Percentiles rank a stretch among this genome's conserved stretches.
phyloP scores from a whole-genome alignment of 2,888 invertebrate genomes.

The Meteorus cinctellus region DNA sequence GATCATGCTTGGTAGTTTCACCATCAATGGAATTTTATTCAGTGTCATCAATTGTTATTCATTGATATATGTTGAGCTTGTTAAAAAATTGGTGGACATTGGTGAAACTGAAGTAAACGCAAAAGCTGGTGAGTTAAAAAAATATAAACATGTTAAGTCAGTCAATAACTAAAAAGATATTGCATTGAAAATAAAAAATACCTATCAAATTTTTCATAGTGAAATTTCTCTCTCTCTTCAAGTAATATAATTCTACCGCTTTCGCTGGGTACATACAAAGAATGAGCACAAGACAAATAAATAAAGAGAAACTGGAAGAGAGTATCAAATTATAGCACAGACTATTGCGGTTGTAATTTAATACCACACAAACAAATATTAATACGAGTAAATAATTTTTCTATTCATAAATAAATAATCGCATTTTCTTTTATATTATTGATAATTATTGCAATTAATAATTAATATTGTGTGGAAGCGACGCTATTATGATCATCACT shows the following conservation, averaged over 20 bases:
- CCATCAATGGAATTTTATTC: conserved; percentile 92
- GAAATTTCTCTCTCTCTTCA: too few relatives aligned
- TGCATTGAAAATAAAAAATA: conserved; percentile 4
- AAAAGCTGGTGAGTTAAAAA: conserved; percentile 83
- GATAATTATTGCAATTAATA: conserved; percentile 29
- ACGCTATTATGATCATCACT: conserved; percentile 37
- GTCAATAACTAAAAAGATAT: not conserved
- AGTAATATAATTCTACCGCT: not conserved
- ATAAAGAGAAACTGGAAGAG: not conserved
- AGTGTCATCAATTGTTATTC: conserved; percentile 94
- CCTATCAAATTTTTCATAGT: too few relatives aligned
- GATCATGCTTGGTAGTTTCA: conserved; percentile 88
- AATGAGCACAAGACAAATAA: not conserved
- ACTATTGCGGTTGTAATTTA: conserved; percentile 11
- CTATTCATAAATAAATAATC: not conserved
- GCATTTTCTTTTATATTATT: not conserved
- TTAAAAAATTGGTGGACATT: conserved; percentile 78
- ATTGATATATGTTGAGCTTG: conserved; percentile 83
- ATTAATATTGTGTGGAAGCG: conserved; percentile 6
- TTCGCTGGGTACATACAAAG: not conserved
- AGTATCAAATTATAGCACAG: conserved; percentile 2
- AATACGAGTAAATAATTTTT: not conserved
- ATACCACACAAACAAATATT: not conserved
- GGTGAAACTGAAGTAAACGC: conserved; percentile 83
- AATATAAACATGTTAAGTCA: not conserved